Conservation (phyloP, 2,888 invertebrate species). For the Brachylomia viminalis region DNA sequence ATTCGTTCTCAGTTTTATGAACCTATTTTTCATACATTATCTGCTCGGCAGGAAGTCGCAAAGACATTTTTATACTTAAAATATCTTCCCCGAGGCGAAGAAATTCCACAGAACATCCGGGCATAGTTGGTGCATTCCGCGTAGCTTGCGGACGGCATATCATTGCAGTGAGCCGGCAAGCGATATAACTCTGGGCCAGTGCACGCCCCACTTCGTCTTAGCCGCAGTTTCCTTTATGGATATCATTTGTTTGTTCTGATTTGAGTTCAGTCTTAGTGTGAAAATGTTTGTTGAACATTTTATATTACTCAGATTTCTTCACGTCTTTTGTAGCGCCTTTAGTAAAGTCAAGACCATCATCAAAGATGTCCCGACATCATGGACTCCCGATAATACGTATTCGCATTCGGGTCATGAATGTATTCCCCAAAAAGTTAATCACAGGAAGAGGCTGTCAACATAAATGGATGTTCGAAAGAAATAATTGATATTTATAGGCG, state of each 20-base stretch:
- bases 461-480: conserved; percentile 27
- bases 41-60: conserved; percentile 59
- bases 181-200: conserved; percentile 61
- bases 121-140: conserved; percentile 79
- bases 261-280: conserved; percentile 36
- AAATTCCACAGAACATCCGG: conserved; percentile 75
- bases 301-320: background rate
- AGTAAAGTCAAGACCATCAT: background rate
- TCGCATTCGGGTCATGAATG: background rate
- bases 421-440: conserved; percentile 22
- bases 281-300: conserved; percentile 37
- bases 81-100: conserved; percentile 74
- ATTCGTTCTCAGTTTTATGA: conserved; percentile 41
- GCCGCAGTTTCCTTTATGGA: conserved; percentile 68
- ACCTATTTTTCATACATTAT: conserved; percentile 62
- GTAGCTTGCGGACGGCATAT: conserved; percentile 76
- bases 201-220: conserved; percentile 64
- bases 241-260: conserved; percentile 69
- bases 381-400: background rate
- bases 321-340: background rate
- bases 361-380: background rate
- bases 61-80: conserved; percentile 77
- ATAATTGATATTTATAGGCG: conserved; percentile 51
- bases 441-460: conserved; percentile 28
- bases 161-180: conserved; percentile 67